Percentiles rank a stretch among this genome's conserved stretches.
phyloP scores from a whole-genome alignment of 2,797 vertebrate species.

The Coregonus ussuriensis region DNA sequence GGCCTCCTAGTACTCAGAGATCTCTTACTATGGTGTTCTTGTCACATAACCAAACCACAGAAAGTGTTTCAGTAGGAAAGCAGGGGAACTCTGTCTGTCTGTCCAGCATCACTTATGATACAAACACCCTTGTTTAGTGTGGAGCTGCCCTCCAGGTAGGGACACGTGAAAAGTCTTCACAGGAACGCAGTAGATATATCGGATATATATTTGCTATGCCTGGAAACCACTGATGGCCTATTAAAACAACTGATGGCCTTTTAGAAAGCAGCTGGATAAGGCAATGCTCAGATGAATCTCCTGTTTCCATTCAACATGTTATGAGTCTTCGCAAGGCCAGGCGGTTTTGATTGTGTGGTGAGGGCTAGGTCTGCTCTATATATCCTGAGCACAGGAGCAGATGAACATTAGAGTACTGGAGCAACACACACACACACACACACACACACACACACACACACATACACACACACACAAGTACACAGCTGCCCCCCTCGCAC shows the following conservation, averaged over 20 bases:
- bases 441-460: background rate
- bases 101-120: conserved; percentile 30
- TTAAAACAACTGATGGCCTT: background rate
- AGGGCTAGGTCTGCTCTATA: background rate
- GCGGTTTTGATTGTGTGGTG: background rate
- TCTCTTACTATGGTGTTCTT: conserved; percentile 33
- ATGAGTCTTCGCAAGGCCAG: background rate
- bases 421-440: background rate
- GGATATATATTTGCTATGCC: too few relatives aligned
- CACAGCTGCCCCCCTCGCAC: background rate
- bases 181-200: conserved; percentile 18
- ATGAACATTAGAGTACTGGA: background rate
- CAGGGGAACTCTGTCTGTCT: too few relatives aligned
- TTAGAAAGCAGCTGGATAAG: conserved; percentile 17
- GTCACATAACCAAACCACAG: conserved; percentile 45
- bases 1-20: conserved; percentile 14
- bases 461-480: background rate
- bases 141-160: conserved; percentile 45
- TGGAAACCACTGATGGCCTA: background rate
- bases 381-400: background rate
- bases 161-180: conserved; percentile 49
- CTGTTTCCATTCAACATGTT: background rate
- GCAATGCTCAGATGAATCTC: background rate
- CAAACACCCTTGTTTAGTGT: conserved; percentile 52
- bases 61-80: conserved; percentile 44